Evolutionary conservation across 2,113 vertebrate genomes (phyloP).

Genomic region (Pangasianodon hypophthalmus): DNA sequence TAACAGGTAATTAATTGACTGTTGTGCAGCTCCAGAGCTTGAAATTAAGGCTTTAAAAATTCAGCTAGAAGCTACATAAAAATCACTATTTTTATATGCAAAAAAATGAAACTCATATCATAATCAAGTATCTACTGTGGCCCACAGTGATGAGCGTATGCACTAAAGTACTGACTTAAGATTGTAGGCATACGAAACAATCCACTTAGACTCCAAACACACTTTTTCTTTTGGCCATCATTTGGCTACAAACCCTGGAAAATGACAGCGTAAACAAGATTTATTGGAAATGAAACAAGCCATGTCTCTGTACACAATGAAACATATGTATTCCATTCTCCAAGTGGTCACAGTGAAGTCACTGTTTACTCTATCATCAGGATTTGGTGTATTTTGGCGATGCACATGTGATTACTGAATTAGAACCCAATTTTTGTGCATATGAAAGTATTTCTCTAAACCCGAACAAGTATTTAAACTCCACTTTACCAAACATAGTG

Average conservation of each 20-base stretch:
- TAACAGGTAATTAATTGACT: background rate
- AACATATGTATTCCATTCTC: slow-evolving; percentile 71
- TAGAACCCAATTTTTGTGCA: slow-evolving; percentile 60
- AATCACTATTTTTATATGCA: background rate
- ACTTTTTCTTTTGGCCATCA: slow-evolving; percentile 30
- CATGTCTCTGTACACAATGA: slow-evolving; percentile 56
- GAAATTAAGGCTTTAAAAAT: background rate
- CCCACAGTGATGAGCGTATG: background rate
- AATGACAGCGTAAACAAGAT: slow-evolving; percentile 62
- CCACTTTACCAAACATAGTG: slow-evolving; percentile 51
- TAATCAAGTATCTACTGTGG: background rate
- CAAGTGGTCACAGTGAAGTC: slow-evolving; percentile 65
- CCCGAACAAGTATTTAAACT: slow-evolving; percentile 41
- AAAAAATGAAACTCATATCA: background rate
- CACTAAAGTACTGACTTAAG: background rate
- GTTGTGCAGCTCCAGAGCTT: background rate
- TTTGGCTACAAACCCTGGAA: slow-evolving; percentile 48
- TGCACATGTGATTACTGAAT: slow-evolving; percentile 51
- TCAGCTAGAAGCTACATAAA: background rate
- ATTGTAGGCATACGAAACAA: background rate
- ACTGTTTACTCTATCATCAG: slow-evolving; percentile 72
- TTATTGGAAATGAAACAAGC: slow-evolving; percentile 45
- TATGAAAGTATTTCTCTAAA: slow-evolving; percentile 63
- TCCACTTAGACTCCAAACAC: background rate
- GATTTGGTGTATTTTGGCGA: slow-evolving; percentile 63